Base-by-base conservation (phyloP, 2,113 vertebrate species). In the Pterophyllum scalare region DNA sequence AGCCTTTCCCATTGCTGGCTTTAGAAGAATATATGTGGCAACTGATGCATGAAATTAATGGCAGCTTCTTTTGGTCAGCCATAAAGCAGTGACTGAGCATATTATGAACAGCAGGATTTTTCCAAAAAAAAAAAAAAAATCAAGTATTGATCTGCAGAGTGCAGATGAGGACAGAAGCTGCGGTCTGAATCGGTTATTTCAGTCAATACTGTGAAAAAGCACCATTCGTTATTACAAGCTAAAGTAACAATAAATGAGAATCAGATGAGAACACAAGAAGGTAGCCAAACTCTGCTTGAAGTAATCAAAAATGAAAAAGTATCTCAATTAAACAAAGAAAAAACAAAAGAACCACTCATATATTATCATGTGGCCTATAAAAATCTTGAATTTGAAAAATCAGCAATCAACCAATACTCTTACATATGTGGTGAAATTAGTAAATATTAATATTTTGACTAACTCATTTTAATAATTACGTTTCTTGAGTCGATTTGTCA, bases 1-100 rank as follows among this genome's bases (percentile, higher is more conserved):
- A n/a, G 22, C 14, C 20, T 88, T 84, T 89, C 13, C 46, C 64
- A 52, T 14, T 75, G 64, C 57, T 61, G 52, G n/a, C 62, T 85
- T 88, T 86, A 52, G 28, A 20, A 60, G 60, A 88, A 76, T 83
- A 88, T 80, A 72, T 76, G 77, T 62, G 64, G 52, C 78, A 83
- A 79, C 35, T 70, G 91, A 90, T 80, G 91, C 87, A 87, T 93
- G 82, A 91, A 93, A 93, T 90, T 76, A 90, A 80, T 59, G 77
- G 67, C 78, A 54, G 83, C 84, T 87, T 40, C 62, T 62, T 59
- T 60, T 56, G 59, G 87, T 89, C 80, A 76, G 64, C 15, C 13
- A 28, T 43, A 57, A 14, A 59, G 46, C 65, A 20, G 22, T 7
- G 28, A 19, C 11, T 17, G 74, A 31, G 22, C 46, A 19, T 13